A percentile compares a stretch with the other conserved stretches of the same genome.
Evolutionary conservation across 2,888 invertebrate genomes (phyloP).

Genomic region (Oscheius myriophilus): DNA sequence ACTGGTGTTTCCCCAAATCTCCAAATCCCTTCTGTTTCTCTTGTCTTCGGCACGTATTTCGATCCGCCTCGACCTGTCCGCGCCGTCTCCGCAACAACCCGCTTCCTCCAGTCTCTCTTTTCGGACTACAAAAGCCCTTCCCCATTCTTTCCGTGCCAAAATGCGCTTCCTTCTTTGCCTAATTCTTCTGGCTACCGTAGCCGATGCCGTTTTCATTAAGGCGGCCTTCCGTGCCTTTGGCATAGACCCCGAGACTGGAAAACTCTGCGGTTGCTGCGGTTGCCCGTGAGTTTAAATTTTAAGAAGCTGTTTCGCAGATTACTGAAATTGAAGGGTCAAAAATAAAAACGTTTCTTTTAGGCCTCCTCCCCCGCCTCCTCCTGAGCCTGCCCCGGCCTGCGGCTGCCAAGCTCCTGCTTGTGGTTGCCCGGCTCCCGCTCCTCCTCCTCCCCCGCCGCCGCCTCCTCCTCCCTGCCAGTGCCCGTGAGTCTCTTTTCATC

Average conservation of each 20-base stretch:
- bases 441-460: slow-evolving; percentile 16
- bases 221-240: slow-evolving; percentile 21
- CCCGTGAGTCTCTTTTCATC: slow-evolving; percentile 15
- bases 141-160: neutral
- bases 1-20: too few relatives aligned
- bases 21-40: too few relatives aligned
- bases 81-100: neutral
- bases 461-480: slow-evolving; percentile 25
- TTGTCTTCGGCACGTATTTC: slow-evolving; percentile 25
- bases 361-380: slow-evolving; percentile 5
- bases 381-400: slow-evolving; percentile 15
- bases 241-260: slow-evolving; percentile 23
- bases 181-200: neutral
- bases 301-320: too few relatives aligned
- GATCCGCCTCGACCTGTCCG: slow-evolving; percentile 14
- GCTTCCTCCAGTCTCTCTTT: neutral
- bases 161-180: slow-evolving; percentile 16
- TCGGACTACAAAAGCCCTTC: slow-evolving; percentile 1
- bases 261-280: slow-evolving; percentile 23
- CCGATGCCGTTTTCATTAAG: slow-evolving; percentile 19
- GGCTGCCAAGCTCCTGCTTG: slow-evolving; percentile 14
- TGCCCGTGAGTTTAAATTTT: slow-evolving; percentile 8
- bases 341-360: too few relatives aligned
- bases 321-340: too few relatives aligned
- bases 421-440: neutral